Percentiles rank a stretch among this genome's conserved stretches.
Evolutionary conservation across 2,113 vertebrate species (phyloP).

Genomic region (Peromyscus leucopus): DNA sequence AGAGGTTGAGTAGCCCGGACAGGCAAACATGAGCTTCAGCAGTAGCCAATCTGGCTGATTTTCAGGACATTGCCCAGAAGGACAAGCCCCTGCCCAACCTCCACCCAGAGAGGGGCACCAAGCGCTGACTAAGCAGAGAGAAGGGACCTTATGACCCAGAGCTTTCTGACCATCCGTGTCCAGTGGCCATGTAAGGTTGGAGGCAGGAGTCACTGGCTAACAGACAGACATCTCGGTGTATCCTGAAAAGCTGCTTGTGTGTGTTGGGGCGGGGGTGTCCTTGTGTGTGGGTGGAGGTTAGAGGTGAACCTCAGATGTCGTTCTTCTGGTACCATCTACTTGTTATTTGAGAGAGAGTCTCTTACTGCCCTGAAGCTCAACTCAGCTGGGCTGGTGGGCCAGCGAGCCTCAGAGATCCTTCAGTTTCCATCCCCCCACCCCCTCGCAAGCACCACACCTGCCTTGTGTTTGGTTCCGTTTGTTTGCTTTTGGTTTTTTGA

Average conservation of each 20-base stretch:
- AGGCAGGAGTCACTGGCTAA: background rate
- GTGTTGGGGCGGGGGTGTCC: background rate
- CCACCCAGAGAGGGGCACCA: background rate
- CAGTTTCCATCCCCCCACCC: background rate
- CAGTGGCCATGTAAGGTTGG: background rate
- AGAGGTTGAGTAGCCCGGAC: background rate
- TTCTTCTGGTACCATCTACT: background rate
- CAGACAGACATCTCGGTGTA: background rate
- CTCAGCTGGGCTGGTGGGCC: background rate
- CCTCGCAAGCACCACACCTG: background rate
- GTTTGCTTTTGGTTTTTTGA: background rate
- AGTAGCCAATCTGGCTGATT: background rate
- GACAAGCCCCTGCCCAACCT: background rate
- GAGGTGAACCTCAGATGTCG: background rate
- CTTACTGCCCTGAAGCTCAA: background rate
- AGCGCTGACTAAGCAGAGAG: background rate
- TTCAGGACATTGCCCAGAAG: background rate
- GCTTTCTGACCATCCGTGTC: background rate
- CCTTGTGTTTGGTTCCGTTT: background rate
- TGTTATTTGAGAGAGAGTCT: background rate
- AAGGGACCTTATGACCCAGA: background rate
- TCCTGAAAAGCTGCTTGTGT: background rate
- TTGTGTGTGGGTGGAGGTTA: background rate
- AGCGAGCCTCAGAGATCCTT: background rate
- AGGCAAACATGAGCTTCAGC: background rate